A percentile compares a stretch with the other conserved stretches of the same genome.
phyloP scores from a whole-genome alignment of 2,797 vertebrate genomes.

The Lepus townsendii region DNA sequence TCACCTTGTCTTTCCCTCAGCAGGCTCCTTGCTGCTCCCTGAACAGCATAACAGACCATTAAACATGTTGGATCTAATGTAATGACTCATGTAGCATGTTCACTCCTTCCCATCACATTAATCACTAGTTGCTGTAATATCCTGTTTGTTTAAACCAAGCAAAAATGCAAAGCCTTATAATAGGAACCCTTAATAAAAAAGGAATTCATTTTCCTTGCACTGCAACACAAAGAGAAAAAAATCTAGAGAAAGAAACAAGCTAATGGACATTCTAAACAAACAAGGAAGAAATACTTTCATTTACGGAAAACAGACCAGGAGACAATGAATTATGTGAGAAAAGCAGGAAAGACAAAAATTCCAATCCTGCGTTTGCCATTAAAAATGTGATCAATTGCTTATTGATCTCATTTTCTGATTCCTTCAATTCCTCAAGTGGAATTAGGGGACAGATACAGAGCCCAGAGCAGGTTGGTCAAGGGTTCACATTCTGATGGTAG shows the following conservation, averaged over 20 bases:
- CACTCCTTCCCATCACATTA: constrained; percentile 58
- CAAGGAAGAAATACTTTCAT: constrained; percentile 3
- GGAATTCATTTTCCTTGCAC: constrained; percentile 41
- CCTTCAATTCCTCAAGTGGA: background rate
- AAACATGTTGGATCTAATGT: constrained; percentile 60
- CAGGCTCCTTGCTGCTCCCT: constrained; percentile 17
- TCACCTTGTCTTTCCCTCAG: background rate
- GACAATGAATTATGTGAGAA: background rate
- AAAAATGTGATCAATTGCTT: background rate
- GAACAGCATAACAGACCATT: constrained; percentile 56
- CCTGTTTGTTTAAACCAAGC: constrained; percentile 66
- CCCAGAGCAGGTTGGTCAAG: background rate
- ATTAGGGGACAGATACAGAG: background rate
- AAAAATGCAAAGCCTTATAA: constrained; percentile 68
- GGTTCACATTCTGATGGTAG: background rate
- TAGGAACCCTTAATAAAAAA: constrained; percentile 57
- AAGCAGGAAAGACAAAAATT: constrained; percentile 9
- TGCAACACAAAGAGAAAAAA: constrained; percentile 30
- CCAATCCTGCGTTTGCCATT: background rate
- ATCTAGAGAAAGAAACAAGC: constrained; percentile 58
- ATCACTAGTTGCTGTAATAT: constrained; percentile 70
- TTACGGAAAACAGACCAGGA: background rate
- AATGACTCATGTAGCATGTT: constrained; percentile 64
- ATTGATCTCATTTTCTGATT: background rate
- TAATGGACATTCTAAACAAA: constrained; percentile 53